These are phyloP conservation scores for Anguilla rostrata DNA, from an alignment of 2,113 vertebrate species.

Conservation along the genomic window DNA sequence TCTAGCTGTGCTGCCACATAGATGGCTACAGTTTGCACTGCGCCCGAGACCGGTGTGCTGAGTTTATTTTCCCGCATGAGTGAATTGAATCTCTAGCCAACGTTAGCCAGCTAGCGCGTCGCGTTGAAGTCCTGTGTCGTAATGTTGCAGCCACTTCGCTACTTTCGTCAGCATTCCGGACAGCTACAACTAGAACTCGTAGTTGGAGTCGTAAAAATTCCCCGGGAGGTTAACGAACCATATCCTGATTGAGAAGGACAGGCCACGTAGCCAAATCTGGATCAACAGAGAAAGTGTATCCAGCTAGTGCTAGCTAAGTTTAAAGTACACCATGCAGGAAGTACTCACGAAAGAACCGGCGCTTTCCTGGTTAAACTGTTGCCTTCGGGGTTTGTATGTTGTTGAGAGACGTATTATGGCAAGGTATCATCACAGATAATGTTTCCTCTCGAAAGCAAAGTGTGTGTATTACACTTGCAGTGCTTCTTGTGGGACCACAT, in stretches of 20 bases:
- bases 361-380: not conserved
- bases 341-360: not conserved
- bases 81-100: not conserved
- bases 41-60: not conserved
- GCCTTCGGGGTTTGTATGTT: not conserved
- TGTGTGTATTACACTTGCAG: not conserved
- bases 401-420: not conserved
- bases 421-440: not conserved
- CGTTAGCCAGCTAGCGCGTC: not conserved
- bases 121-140: not conserved
- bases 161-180: not conserved
- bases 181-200: too few relatives aligned
- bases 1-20: not conserved
- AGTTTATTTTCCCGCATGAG: not conserved
- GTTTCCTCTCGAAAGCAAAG: not conserved
- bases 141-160: not conserved
- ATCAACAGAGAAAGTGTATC: not conserved
- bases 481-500: not conserved
- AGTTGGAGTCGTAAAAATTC: not conserved
- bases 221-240: not conserved
- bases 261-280: constrained; percentile 1
- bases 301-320: not conserved
- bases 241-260: not conserved
- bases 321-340: not conserved
- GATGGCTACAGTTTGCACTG: not conserved